phyloP scores from a whole-genome alignment of 2,113 vertebrate species.

The Manacus vitellinus region DNA sequence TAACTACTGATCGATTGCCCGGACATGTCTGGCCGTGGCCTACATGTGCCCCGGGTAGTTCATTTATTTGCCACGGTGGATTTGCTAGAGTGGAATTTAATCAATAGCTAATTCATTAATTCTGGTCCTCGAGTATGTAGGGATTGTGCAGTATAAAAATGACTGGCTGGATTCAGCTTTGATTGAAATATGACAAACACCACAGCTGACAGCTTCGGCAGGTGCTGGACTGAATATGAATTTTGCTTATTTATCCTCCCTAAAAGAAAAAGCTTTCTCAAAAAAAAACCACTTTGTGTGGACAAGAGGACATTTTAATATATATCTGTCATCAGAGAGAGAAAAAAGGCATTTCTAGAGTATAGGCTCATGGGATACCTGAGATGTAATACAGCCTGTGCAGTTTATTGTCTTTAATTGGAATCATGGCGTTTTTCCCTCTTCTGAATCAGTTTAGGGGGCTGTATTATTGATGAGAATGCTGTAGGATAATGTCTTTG shows the following conservation, averaged over 20 bases:
- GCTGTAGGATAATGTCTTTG: slow-evolving; percentile 46
- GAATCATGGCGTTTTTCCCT: neutral
- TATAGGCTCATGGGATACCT: neutral
- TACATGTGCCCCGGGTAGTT: slow-evolving; percentile 87
- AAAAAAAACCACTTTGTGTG: neutral
- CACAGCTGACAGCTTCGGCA: slow-evolving; percentile 61
- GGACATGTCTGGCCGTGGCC: slow-evolving; percentile 84
- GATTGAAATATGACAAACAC: slow-evolving; percentile 84
- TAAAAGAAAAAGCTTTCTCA: slow-evolving; percentile 50
- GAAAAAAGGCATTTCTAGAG: slow-evolving; percentile 13
- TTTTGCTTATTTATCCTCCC: slow-evolving; percentile 65
- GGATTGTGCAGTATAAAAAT: slow-evolving; percentile 67
- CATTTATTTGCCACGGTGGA: slow-evolving; percentile 92
- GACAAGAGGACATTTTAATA: slow-evolving; percentile 43
- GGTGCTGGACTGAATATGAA: slow-evolving; percentile 60
- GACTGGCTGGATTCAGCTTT: slow-evolving; percentile 71
- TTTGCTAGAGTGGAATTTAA: slow-evolving; percentile 92
- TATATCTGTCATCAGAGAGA: neutral
- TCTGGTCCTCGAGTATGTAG: slow-evolving; percentile 76
- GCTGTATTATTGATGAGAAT: slow-evolving; percentile 47
- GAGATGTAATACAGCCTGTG: neutral
- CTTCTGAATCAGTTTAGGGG: neutral
- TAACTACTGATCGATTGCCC: slow-evolving; percentile 88
- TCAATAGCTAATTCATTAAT: slow-evolving; percentile 96
- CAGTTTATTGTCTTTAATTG: slow-evolving; percentile 49